phyloP scores from a whole-genome alignment of 2,113 vertebrate species.

The Spilogale gracilis region DNA sequence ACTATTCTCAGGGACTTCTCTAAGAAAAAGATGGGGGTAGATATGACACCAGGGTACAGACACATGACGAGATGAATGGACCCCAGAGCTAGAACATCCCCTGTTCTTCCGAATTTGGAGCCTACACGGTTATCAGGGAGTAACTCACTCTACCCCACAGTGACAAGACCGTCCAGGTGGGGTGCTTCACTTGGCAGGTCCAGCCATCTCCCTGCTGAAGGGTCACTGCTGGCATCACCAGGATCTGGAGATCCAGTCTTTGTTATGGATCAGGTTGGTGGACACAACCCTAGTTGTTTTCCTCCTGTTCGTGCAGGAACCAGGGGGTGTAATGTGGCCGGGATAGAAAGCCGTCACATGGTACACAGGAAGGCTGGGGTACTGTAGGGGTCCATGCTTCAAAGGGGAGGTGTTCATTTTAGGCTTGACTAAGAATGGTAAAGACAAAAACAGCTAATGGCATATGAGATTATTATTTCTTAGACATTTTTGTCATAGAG shows the following conservation, averaged over 20 bases:
- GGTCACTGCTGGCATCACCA: slow-evolving; percentile 57
- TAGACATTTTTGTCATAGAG: neutral
- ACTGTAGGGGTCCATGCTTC: slow-evolving; percentile 53
- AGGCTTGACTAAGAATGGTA: neutral
- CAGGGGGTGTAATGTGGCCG: neutral
- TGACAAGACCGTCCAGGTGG: slow-evolving; percentile 29
- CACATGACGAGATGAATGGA: neutral
- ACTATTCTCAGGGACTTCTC: neutral
- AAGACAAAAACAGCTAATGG: neutral
- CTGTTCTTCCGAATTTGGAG: neutral
- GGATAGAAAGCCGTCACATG: slow-evolving; percentile 64
- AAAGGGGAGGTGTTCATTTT: neutral
- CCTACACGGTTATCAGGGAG: neutral
- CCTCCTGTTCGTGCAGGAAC: slow-evolving; percentile 51
- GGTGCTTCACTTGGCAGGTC: slow-evolving; percentile 79
- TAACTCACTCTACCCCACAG: neutral
- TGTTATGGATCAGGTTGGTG: neutral
- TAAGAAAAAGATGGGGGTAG: neutral
- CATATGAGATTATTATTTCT: neutral
- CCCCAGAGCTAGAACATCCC: neutral
- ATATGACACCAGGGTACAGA: neutral
- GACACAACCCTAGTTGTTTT: neutral
- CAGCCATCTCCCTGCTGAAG: slow-evolving; percentile 84
- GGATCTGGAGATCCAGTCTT: slow-evolving; percentile 69
- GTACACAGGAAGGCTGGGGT: slow-evolving; percentile 83